Evolutionary conservation across 2,797 vertebrate genomes (phyloP).

Genomic region (Heliangelus exortis): DNA sequence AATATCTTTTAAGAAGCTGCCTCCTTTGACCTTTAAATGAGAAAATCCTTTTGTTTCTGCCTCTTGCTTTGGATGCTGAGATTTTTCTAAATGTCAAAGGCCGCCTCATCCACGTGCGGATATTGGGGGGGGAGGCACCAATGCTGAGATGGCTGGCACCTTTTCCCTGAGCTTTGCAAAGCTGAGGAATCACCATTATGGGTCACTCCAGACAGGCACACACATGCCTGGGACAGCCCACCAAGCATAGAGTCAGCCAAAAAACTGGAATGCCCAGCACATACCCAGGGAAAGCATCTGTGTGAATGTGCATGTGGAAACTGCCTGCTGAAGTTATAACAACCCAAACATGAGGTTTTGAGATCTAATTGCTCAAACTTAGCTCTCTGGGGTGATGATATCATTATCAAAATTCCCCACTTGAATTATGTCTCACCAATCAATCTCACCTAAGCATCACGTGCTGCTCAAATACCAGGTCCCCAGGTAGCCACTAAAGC

Average conservation of each 20-base stretch:
- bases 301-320: not conserved
- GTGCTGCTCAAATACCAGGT: slow-evolving; percentile 69
- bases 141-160: not conserved
- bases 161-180: not conserved
- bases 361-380: slow-evolving; percentile 56
- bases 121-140: not conserved
- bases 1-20: slow-evolving; percentile 66
- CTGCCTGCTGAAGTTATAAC: not conserved
- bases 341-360: slow-evolving; percentile 12
- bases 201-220: not conserved
- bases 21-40: slow-evolving; percentile 77
- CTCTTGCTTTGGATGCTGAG: slow-evolving; percentile 65
- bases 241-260: not conserved
- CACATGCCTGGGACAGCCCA: accelerated
- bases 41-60: slow-evolving; percentile 79
- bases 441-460: slow-evolving; percentile 55
- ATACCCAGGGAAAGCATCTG: not conserved
- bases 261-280: not conserved
- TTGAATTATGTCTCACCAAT: slow-evolving; percentile 54
- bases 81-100: slow-evolving; percentile 81
- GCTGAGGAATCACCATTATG: not conserved
- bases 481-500: slow-evolving; percentile 78
- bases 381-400: slow-evolving; percentile 39
- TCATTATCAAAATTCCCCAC: slow-evolving; percentile 54
- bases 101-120: not conserved